Conservation (phyloP, 2,888 invertebrate genomes). For the Pomacea canaliculata region DNA sequence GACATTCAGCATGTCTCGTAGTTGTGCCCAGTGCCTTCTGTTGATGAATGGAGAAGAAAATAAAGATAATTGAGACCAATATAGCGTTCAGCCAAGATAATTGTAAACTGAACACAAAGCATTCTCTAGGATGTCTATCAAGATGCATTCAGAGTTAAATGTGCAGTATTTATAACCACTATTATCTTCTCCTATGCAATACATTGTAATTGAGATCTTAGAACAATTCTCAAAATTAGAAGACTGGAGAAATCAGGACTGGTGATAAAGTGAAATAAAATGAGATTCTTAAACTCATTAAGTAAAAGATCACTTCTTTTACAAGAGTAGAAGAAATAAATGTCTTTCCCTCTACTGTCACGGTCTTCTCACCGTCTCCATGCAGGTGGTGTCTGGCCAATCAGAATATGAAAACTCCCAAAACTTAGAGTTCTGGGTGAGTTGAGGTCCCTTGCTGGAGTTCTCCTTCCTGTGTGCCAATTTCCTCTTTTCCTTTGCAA, state of each 20-base stretch:
- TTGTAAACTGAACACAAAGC: too few relatives aligned
- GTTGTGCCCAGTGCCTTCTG: constrained; percentile 50
- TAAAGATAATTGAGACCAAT: not conserved
- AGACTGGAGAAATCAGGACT: not conserved
- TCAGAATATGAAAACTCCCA: constrained; percentile 43
- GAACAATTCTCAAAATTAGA: too few relatives aligned
- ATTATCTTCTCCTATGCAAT: too few relatives aligned
- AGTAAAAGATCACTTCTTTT: too few relatives aligned
- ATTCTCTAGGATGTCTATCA: not conserved
- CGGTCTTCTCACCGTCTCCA: constrained; percentile 44
- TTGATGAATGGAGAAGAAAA: not conserved
- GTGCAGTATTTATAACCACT: too few relatives aligned
- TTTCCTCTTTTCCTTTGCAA: constrained; percentile 15
- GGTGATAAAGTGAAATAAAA: not conserved
- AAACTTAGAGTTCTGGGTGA: constrained; percentile 38
- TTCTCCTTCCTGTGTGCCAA: constrained; percentile 15
- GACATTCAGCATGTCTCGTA: constrained; percentile 28
- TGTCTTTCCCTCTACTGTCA: too few relatives aligned
- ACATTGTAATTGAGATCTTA: too few relatives aligned
- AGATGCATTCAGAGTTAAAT: too few relatives aligned
- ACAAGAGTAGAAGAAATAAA: too few relatives aligned
- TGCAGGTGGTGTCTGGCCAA: constrained; percentile 57
- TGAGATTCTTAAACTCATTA: not conserved
- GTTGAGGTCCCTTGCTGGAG: constrained; percentile 38
- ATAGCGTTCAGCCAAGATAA: too few relatives aligned